Evolutionary conservation across 1,140 invertebrate species (phyloP), one percentile per base, ranked within the genome.

Genomic region (Drosophila watanabei): DNA sequence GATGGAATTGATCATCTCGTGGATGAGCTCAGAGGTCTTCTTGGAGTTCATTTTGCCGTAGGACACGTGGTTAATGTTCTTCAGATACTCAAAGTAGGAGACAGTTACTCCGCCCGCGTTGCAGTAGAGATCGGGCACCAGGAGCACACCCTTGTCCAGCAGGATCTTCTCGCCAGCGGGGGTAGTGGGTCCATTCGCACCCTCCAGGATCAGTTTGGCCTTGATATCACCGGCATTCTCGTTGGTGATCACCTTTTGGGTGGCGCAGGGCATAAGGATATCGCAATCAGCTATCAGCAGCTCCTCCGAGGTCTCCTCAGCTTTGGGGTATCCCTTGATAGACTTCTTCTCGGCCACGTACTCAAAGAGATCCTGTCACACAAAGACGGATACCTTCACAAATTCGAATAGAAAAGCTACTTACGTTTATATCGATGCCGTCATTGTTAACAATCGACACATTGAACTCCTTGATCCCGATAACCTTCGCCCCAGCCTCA

Each of bases 1-100:
- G 8, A 93, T 84, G 0, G 86, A 87, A 28, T 86, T 91, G 2
- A 92, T 54, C 8, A 85, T 52, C 43, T 83, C 86, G 20, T 76
- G 48, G 8, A 93, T 86, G 0, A 92, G 56, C 10, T 82, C 49
- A 0, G 76, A 70, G 4, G 79, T 80, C 7, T 79, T 69, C 57
- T 85, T 86, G 4, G 98, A 98, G 20, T 96, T 96, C 43, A 98
- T 94, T 79, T 97, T 95, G 4, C 98, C 98, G 93, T 97, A 98
- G 71, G 97, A 97, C 24, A 98, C 97, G 92, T 98, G 97, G 84
- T 97, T 98, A 10, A 98, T 94, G 92, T 98, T 98, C 93, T 98
- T 98, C 39, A 98, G 93, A 96, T 97, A 98, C 91, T 98, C 98
- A 93, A 98, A 98, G 93, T 98, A 99, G 9, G 97, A 98, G 2